A percentile compares a stretch with the other conserved stretches of the same genome.
phyloP scores from a whole-genome alignment of 2,113 vertebrate species.

The Lagenorhynchus albirostris region DNA sequence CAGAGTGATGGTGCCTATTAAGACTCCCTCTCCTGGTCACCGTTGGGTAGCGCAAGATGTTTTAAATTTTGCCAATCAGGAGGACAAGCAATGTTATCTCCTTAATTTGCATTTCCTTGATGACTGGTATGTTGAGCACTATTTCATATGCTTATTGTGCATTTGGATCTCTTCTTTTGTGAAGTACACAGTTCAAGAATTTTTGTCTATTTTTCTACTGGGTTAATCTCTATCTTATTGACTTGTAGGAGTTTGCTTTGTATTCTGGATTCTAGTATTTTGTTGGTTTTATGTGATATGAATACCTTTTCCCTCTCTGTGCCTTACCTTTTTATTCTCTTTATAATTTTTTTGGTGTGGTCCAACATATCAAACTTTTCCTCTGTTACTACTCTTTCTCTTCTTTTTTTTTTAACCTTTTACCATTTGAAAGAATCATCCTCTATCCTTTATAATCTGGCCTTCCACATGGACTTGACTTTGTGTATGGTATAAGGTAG shows the following conservation, averaged over 20 bases:
- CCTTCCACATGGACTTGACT: neutral
- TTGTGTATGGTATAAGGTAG: neutral
- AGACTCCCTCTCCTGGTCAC: neutral
- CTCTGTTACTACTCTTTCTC: neutral
- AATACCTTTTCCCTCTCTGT: neutral
- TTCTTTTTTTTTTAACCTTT: neutral
- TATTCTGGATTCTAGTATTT: neutral
- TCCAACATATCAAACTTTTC: neutral
- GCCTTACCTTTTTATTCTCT: neutral
- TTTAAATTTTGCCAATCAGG: neutral
- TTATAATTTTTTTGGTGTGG: neutral
- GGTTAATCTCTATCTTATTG: neutral
- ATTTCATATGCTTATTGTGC: neutral
- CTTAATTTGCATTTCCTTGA: neutral
- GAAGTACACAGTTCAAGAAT: neutral
- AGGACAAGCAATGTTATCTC: neutral
- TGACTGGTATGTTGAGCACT: neutral
- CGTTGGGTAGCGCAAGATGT: neutral
- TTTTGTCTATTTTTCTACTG: neutral
- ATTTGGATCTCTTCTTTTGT: neutral
- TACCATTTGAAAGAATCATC: neutral
- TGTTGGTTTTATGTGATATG: neutral
- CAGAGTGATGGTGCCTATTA: neutral
- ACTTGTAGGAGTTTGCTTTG: neutral
- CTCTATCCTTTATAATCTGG: neutral